Conservation (phyloP, 2,113 vertebrate species). For the Circaetus cinerascens region DNA sequence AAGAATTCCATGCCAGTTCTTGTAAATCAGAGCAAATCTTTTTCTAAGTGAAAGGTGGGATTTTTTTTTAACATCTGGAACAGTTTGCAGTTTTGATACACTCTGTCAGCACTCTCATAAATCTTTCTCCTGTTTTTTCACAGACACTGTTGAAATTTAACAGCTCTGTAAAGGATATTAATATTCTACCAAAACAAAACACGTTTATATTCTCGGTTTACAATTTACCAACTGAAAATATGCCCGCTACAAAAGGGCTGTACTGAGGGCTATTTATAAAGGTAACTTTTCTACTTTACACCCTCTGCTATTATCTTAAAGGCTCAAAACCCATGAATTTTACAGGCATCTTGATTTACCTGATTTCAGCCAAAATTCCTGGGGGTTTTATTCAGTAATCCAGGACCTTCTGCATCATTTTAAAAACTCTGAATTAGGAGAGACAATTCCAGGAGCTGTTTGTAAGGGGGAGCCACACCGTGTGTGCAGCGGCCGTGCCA, state of each 20-base stretch:
- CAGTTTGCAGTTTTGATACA: slow-evolving; percentile 65
- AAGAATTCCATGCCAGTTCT: not conserved
- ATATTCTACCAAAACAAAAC: slow-evolving; percentile 39
- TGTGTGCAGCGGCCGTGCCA: not conserved
- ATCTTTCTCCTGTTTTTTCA: slow-evolving; percentile 26
- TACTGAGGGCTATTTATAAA: slow-evolving; percentile 49
- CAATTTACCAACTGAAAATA: slow-evolving; percentile 19
- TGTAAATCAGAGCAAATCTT: slow-evolving; percentile 35
- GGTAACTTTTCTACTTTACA: slow-evolving; percentile 54
- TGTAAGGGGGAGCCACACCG: not conserved
- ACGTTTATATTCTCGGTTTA: slow-evolving; percentile 34
- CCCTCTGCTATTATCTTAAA: slow-evolving; percentile 30
- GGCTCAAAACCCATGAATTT: not conserved
- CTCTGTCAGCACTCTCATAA: slow-evolving; percentile 16
- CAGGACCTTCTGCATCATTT: not conserved
- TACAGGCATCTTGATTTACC: not conserved
- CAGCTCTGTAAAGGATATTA: slow-evolving; percentile 51
- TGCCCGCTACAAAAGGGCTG: not conserved
- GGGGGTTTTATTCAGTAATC: not conserved
- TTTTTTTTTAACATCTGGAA: slow-evolving; percentile 45
- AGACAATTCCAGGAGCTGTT: not conserved
- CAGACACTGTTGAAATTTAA: not conserved
- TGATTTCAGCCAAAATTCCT: not conserved
- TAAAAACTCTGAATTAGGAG: not conserved
- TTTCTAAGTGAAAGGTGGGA: slow-evolving; percentile 35